These are phyloP conservation scores for Cololabis saira DNA, from an alignment of 2,113 vertebrate genomes.

Conservation along the genomic window DNA sequence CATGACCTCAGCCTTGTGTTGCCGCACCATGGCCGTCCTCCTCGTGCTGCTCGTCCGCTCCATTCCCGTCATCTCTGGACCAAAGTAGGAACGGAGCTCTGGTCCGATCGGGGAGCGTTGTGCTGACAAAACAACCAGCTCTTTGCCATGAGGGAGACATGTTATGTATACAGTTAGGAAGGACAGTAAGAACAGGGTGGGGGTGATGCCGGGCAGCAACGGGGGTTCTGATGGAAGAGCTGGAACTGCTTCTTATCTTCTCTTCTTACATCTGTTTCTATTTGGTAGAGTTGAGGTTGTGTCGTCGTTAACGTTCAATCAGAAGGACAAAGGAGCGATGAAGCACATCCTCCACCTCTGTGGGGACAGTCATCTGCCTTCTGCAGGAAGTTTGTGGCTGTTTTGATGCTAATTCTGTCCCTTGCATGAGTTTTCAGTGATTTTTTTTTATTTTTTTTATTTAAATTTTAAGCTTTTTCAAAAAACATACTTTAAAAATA, in stretches of 20 bases:
- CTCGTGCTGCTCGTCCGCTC: constrained; percentile 76
- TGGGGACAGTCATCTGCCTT: not conserved
- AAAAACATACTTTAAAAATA: not conserved
- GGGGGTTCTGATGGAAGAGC: not conserved
- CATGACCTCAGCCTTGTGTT: constrained; percentile 86
- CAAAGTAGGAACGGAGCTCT: constrained; percentile 12
- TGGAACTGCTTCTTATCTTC: not conserved
- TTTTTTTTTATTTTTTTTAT: too few relatives aligned
- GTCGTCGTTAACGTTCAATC: too few relatives aligned
- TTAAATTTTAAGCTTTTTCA: not conserved
- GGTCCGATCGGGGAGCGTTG: constrained; percentile 30
- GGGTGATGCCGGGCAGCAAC: not conserved
- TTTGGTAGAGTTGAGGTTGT: not conserved
- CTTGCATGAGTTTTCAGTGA: not conserved
- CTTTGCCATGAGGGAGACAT: constrained; percentile 51
- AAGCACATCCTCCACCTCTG: too few relatives aligned
- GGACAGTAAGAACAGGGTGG: not conserved
- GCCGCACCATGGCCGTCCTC: constrained; percentile 80
- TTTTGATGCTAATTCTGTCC: not conserved
- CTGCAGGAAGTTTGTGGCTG: not conserved
- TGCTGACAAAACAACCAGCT: constrained; percentile 75
- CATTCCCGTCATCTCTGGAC: constrained; percentile 69
- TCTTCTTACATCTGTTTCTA: not conserved
- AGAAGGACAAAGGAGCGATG: too few relatives aligned
- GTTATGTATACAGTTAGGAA: constrained; percentile 74